phyloP scores from a whole-genome alignment of 53 echinoderm and acorn worm genomes.

The Antedon mediterranea region DNA sequence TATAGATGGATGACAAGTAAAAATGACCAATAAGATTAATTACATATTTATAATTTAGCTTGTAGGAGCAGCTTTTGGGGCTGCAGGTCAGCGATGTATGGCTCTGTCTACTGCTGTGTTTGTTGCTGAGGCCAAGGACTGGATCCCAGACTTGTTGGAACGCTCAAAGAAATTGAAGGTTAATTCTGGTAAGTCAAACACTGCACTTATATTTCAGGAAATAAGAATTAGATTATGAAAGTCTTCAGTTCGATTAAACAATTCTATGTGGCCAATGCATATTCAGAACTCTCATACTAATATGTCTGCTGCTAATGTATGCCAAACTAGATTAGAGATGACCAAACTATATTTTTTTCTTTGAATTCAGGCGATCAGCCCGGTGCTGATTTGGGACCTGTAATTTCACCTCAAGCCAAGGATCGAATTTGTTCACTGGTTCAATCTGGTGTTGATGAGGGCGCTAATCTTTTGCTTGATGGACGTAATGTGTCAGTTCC shows the following conservation, averaged over 20 bases:
- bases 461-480: slow-evolving; percentile 66
- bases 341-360: not conserved
- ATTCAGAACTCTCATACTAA: too few species aligned
- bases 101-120: slow-evolving; percentile 84
- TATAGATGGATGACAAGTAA: too few species aligned
- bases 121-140: slow-evolving; percentile 81
- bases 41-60: slow-evolving; percentile 17
- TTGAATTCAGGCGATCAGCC: slow-evolving; percentile 48
- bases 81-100: slow-evolving; percentile 97
- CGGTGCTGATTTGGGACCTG: slow-evolving; percentile 76
- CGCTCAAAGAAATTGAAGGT: slow-evolving; percentile 78
- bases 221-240: too few species aligned
- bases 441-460: slow-evolving; percentile 79
- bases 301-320: too few species aligned
- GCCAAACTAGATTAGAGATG: too few species aligned
- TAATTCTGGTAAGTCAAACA: slow-evolving; percentile 51
- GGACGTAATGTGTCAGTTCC: slow-evolving; percentile 57
- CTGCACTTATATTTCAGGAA: too few species aligned
- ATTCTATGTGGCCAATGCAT: too few species aligned
- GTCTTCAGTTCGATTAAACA: too few species aligned
- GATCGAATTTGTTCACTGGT: slow-evolving; percentile 43
- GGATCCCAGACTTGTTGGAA: slow-evolving; percentile 80
- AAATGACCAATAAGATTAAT: too few species aligned
- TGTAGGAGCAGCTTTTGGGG: slow-evolving; percentile 91
- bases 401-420: slow-evolving; percentile 86